Base-by-base conservation (phyloP, 2,113 vertebrate genomes). In the Henicopernis longicauda region DNA sequence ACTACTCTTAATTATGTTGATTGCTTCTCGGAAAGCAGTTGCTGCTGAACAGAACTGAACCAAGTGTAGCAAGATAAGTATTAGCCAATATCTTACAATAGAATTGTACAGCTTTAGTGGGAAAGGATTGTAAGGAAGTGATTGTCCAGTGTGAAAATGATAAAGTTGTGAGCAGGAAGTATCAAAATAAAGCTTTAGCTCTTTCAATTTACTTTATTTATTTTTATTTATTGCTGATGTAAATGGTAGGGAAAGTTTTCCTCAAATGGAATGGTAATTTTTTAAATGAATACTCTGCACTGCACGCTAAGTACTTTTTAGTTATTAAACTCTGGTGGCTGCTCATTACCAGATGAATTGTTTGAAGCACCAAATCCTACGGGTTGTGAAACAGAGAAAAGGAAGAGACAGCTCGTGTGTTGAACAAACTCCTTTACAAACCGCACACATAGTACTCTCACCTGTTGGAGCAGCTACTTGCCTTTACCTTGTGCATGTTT, bases 401-500 rank as follows among this genome's bases (percentile, higher is more conserved):
- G 40, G 71, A 93, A 93, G 73, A 97, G 85, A 69, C 74, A 63
- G 87, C 79, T 95, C 78, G 82, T 86, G 82, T 95, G 95, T 90
- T 83, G 81, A 93, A 95, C 93, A 97, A 95, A 96, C 93, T 94
- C 96, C n/a, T 42, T 95, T 92, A 94, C 81, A 94, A 91, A 82
- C 66, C 6, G 0, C 59, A 7, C 31, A 31, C 71, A 66, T 69
- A 90, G 81, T 87, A 82, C 59, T 73, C 73, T 93, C 58, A 97
- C 96, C 96, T 97, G 97, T 97, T 97, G 94, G 90, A 98, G 96
- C 94, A 97, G 96, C 97, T 98, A 93, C 98, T 98, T 97, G 96
- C 98, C 98, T 98, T 97, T 98, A 98, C 99, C 98, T 98, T 98
- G 96, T 95, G 96, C 92, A 55, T 97, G 96, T 98, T 99, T 99